Conservation (phyloP, 2,888 invertebrate species). For the Aspidiotus rigidus region DNA sequence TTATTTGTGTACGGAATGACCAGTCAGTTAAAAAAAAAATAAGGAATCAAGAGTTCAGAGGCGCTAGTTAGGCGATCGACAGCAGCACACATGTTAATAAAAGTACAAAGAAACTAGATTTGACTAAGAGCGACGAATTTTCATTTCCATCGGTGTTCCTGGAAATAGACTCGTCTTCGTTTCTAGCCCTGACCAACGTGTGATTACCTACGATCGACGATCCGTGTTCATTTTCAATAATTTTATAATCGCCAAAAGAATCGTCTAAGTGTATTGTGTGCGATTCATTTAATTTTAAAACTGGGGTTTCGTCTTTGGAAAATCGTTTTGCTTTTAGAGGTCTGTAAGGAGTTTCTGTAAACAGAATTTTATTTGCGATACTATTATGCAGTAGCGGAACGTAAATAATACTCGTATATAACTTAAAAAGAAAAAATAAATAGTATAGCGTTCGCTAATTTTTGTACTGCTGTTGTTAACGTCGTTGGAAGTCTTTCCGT, state of each 20-base stretch:
- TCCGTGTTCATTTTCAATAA: slow-evolving; percentile 7
- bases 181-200: slow-evolving; percentile 15
- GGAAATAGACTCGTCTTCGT: slow-evolving; percentile 8
- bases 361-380: slow-evolving; percentile 21
- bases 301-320: slow-evolving; percentile 13
- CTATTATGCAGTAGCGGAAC: background rate
- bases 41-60: background rate
- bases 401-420: background rate
- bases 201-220: slow-evolving; percentile 10
- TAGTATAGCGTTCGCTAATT: background rate
- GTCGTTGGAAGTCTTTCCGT: background rate
- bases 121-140: slow-evolving; percentile 6
- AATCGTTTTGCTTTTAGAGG: slow-evolving; percentile 27
- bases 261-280: slow-evolving; percentile 18
- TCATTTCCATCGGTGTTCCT: background rate
- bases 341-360: slow-evolving; percentile 27
- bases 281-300: slow-evolving; percentile 29
- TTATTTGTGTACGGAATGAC: background rate
- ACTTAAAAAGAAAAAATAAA: background rate
- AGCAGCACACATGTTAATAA: slow-evolving; percentile 10
- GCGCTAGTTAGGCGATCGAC: background rate
- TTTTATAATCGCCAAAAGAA: background rate
- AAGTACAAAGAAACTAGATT: slow-evolving; percentile 10
- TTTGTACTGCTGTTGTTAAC: background rate
- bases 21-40: background rate